A percentile compares a stretch with the other conserved stretches of the same genome.
These are phyloP conservation scores for Gymnodraco acuticeps DNA, from an alignment of 2,797 vertebrate species.

Conservation along the genomic window DNA sequence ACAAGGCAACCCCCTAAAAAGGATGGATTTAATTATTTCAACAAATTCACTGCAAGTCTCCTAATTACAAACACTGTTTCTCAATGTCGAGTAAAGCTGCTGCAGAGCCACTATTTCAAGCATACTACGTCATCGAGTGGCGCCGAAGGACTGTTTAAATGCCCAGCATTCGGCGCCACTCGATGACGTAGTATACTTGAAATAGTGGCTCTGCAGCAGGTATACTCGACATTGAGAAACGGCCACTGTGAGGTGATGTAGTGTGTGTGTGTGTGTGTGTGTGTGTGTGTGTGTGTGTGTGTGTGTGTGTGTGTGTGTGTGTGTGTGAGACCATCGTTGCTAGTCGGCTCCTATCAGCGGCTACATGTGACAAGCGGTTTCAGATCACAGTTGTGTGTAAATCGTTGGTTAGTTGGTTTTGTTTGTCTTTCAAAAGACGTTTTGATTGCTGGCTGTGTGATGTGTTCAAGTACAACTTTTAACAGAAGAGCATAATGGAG, in stretches of 20 bases:
- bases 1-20: not conserved
- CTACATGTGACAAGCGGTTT: no score
- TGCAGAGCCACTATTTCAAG: no score
- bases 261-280: no score
- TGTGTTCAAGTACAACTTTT: not conserved
- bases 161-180: no score
- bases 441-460: not conserved
- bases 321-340: not conserved
- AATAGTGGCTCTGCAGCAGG: no score
- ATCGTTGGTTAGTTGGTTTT: no score
- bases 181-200: no score
- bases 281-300: not conserved
- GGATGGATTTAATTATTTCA: not conserved
- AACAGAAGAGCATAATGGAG: slow-evolving; percentile 1
- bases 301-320: not conserved
- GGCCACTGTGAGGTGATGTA: not conserved
- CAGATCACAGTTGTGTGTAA: no score
- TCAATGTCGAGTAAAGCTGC: no score
- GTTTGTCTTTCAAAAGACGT: not conserved
- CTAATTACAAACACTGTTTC: not conserved
- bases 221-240: no score
- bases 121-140: no score
- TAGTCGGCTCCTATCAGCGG: not conserved
- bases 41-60: not conserved
- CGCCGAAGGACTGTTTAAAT: no score